phyloP scores from a whole-genome alignment of 2,888 invertebrate species.

The Heterodera filipjevi region DNA sequence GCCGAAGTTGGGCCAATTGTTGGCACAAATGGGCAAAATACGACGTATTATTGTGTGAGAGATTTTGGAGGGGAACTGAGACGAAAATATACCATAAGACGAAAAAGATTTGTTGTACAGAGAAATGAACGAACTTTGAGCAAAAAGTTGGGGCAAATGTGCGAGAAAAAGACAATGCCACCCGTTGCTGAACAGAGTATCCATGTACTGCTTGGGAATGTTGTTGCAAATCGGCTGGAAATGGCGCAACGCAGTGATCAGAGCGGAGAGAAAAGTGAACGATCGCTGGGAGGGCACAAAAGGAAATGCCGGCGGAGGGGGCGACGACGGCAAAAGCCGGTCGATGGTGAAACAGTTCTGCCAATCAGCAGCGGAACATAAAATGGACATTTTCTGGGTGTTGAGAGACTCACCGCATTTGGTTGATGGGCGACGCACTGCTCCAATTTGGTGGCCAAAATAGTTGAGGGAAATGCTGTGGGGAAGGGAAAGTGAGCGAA shows the following conservation, averaged over 20 bases:
- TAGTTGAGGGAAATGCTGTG: too few relatives aligned
- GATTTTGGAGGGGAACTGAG: not conserved
- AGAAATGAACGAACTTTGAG: not conserved
- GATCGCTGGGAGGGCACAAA: not conserved
- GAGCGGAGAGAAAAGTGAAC: not conserved
- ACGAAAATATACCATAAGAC: not conserved
- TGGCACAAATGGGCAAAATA: not conserved
- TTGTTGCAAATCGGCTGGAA: not conserved
- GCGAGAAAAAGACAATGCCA: conserved; percentile 30
- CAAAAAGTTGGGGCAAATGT: conserved; percentile 12
- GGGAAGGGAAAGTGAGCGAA: too few relatives aligned
- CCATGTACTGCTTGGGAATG: conserved; percentile 3
- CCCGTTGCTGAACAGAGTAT: conserved; percentile 7
- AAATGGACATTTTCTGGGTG: not conserved
- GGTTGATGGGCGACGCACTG: not conserved
- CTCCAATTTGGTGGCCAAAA: too few relatives aligned
- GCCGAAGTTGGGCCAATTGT: conserved; percentile 1
- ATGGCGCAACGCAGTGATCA: not conserved
- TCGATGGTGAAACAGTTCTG: conserved; percentile 6
- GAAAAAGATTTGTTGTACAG: not conserved
- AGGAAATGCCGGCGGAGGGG: not conserved
- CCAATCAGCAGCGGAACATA: not conserved
- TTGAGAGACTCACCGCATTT: not conserved
- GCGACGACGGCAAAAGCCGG: not conserved
- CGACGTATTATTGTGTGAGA: not conserved